Percentiles rank a stretch among this genome's conserved stretches.
Conservation (phyloP, 2,797 vertebrate genomes). For the Atherinosoma microstoma region DNA sequence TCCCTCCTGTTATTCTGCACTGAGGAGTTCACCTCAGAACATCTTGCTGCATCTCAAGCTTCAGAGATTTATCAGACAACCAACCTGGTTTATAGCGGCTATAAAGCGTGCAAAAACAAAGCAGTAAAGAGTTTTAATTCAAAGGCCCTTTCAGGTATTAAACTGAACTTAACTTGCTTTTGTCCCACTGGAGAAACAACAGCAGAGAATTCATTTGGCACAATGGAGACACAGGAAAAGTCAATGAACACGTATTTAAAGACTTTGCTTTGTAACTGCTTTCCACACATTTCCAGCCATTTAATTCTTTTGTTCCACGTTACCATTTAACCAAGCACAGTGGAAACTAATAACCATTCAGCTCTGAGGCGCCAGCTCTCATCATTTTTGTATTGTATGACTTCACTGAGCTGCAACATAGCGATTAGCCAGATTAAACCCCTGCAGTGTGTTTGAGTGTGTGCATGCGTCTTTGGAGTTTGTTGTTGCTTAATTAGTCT, state of each 20-base stretch:
- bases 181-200: not conserved
- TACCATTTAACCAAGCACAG: constrained; percentile 7
- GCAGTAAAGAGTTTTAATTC: constrained; percentile 11
- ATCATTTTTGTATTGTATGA: constrained; percentile 22
- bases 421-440: constrained; percentile 33
- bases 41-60: not conserved
- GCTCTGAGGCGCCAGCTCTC: constrained; percentile 22
- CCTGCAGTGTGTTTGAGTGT: constrained; percentile 26
- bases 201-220: constrained; percentile 4
- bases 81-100: constrained; percentile 21
- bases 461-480: constrained; percentile 42
- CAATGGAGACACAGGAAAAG: not conserved
- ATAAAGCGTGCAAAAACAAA: constrained; percentile 25
- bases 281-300: constrained; percentile 18
- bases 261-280: not conserved
- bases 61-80: not conserved
- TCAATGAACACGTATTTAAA: not conserved
- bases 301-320: constrained; percentile 16
- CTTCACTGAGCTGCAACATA: constrained; percentile 27
- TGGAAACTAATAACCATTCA: constrained; percentile 21
- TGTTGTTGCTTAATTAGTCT: constrained; percentile 60
- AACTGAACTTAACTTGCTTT: constrained; percentile 12
- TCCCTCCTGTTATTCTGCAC: not conserved
- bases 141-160: constrained; percentile 7
- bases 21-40: not conserved